Evolutionary conservation across 30 jellyfish, hydroid and myxozoan genomes (phyloP).

Genomic region (Catostylus mosaicus): DNA sequence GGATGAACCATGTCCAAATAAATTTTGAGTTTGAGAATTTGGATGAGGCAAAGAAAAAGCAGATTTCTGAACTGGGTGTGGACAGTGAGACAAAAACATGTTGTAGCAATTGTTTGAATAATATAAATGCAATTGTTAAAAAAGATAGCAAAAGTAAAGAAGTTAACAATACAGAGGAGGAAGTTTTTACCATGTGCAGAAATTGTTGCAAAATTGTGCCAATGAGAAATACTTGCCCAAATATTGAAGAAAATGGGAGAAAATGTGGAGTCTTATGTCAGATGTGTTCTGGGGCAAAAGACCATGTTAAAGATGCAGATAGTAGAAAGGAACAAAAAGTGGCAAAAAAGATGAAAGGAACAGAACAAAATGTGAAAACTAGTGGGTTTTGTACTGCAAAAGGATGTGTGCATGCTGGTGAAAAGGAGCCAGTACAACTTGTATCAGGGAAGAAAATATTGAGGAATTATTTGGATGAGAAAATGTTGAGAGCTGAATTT

Average conservation of each 20-base stretch:
- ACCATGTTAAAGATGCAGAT: not conserved
- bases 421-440: constrained; percentile 45
- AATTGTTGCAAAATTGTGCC: constrained; percentile 60
- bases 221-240: constrained; percentile 50
- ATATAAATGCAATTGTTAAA: not conserved
- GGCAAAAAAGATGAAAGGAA: not conserved
- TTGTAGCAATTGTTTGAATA: constrained; percentile 42
- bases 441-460: constrained; percentile 57
- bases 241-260: constrained; percentile 49
- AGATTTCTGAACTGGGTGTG: constrained; percentile 24
- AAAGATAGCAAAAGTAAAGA: not conserved
- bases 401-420: constrained; percentile 60
- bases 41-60: constrained; percentile 15
- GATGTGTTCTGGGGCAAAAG: constrained; percentile 24
- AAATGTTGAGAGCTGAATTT: constrained; percentile 55
- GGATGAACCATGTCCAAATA: constrained; percentile 7
- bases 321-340: not conserved
- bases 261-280: constrained; percentile 64
- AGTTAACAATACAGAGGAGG: constrained; percentile 18
- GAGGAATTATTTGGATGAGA: constrained; percentile 54
- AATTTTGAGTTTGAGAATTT: constrained; percentile 2
- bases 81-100: constrained; percentile 26
- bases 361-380: constrained; percentile 16
- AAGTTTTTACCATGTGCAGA: constrained; percentile 60
- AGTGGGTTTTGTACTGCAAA: constrained; percentile 55